Evolutionary conservation across 2,113 vertebrate genomes (phyloP).

Genomic region (Macrotus californicus): DNA sequence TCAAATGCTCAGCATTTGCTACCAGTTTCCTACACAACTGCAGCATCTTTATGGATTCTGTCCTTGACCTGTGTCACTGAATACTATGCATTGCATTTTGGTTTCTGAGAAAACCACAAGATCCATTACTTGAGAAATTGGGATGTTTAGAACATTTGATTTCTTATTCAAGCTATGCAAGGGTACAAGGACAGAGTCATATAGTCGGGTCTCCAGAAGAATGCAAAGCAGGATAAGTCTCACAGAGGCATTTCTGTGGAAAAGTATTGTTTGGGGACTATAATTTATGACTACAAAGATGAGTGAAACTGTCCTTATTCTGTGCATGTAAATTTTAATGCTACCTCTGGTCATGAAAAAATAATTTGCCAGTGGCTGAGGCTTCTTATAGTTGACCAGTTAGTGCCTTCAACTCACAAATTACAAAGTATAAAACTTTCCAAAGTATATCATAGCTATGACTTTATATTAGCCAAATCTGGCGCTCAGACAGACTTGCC

Average conservation of each 20-base stretch:
- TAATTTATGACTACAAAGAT: constrained; percentile 15
- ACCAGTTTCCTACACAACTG: neutral
- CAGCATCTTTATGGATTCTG: neutral
- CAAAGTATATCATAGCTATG: constrained; percentile 24
- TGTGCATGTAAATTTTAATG: constrained; percentile 14
- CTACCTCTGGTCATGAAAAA: constrained; percentile 13
- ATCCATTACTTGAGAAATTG: neutral
- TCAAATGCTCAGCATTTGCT: constrained; percentile 48
- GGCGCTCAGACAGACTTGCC: neutral
- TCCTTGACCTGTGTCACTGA: neutral
- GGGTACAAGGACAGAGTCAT: neutral
- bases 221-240: neutral
- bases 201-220: neutral
- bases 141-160: constrained; percentile 33
- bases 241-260: constrained; percentile 45
- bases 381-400: neutral
- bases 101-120: neutral
- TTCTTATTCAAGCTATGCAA: neutral
- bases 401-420: neutral
- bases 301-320: constrained; percentile 4
- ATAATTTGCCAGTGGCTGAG: neutral
- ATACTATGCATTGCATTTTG: neutral
- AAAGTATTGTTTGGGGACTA: constrained; percentile 21
- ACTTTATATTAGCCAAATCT: neutral
- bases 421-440: neutral